Percentiles rank a stretch among this genome's conserved stretches.
phyloP scores from a whole-genome alignment of 2,888 invertebrate species.

The Tachina lurida region DNA sequence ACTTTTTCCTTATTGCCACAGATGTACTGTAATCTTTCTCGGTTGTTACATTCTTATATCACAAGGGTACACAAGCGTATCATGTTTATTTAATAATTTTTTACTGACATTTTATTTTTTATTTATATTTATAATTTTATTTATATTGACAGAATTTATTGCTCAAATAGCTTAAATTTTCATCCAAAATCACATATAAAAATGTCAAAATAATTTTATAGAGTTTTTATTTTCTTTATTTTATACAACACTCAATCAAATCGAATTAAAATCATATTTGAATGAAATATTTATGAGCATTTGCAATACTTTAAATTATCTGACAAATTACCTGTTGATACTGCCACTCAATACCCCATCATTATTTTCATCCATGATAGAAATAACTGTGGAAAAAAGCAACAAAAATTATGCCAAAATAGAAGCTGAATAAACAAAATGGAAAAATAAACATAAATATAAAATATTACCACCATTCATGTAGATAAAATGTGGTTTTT shows the following conservation, averaged over 20 bases:
- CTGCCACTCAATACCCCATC: conserved; percentile 7
- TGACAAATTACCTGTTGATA: conserved; percentile 42
- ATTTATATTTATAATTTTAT: no score
- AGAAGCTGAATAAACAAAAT: conserved; percentile 2
- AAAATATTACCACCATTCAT: conserved; percentile 37
- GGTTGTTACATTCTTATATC: no score
- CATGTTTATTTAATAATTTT: no score
- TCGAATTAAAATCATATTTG: conserved; percentile 16
- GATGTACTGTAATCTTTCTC: no score
- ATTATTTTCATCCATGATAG: conserved; percentile 3
- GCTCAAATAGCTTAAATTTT: no score
- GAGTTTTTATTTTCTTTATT: no score
- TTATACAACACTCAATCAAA: conserved; percentile 10
- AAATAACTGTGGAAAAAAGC: conserved; percentile 9
- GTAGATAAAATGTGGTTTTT: conserved; percentile 39
- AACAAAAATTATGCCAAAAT: background rate
- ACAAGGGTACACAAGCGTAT: no score
- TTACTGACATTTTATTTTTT: no score
- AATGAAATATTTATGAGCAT: background rate
- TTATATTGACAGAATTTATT: no score
- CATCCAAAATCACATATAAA: no score
- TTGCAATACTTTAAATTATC: conserved; percentile 14
- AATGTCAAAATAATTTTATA: no score
- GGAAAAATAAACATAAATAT: conserved; percentile 16
- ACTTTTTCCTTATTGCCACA: no score